These are phyloP conservation scores for Clarias gariepinus DNA, from an alignment of 2,113 vertebrate species.

Conservation along the genomic window DNA sequence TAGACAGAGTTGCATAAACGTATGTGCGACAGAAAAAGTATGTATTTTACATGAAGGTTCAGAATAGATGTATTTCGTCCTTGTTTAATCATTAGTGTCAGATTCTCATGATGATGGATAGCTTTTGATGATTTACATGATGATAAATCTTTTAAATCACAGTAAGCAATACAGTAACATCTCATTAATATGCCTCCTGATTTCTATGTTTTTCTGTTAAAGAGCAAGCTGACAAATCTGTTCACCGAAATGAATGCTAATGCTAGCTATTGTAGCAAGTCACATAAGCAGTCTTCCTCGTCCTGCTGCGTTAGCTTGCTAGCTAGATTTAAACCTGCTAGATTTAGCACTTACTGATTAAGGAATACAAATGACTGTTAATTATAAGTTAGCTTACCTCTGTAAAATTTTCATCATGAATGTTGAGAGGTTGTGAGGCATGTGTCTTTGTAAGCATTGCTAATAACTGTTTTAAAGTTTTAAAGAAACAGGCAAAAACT, in stretches of 20 bases:
- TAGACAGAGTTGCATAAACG: neutral
- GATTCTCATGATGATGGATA: neutral
- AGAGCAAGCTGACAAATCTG: neutral
- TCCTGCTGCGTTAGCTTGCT: neutral
- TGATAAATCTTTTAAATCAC: neutral
- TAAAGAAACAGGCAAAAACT: neutral
- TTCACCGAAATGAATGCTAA: neutral
- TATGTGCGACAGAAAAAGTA: neutral
- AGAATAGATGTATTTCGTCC: neutral
- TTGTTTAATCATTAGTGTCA: neutral
- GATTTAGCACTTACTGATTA: neutral
- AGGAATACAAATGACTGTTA: neutral
- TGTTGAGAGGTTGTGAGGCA: neutral
- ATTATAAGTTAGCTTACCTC: neutral
- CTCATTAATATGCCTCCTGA: neutral
- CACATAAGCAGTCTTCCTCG: neutral
- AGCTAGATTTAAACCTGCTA: neutral
- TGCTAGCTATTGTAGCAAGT: neutral
- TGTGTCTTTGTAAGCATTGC: neutral
- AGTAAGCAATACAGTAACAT: neutral
- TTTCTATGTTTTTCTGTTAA: neutral
- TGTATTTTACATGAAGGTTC: neutral
- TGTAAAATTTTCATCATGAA: neutral
- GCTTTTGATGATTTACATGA: neutral
- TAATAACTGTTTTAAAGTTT: conserved; percentile 11